Percentiles rank a stretch among this genome's conserved stretches.
Conservation (phyloP, 2,797 vertebrate species). For the Hemitrygon akajei region DNA sequence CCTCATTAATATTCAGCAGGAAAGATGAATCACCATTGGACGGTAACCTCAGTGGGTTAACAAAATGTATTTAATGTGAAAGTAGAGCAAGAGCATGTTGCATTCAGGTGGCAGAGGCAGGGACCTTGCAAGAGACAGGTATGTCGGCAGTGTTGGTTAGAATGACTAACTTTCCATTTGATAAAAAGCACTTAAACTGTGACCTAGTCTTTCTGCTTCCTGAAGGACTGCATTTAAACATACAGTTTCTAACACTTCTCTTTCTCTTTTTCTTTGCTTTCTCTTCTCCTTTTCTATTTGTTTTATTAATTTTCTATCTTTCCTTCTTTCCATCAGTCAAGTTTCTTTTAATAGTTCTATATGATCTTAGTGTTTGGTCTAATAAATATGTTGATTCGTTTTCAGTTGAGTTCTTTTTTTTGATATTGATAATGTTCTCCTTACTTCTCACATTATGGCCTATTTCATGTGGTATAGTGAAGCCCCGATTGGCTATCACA, state of each 20-base stretch:
- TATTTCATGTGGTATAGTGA: not conserved
- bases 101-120: not conserved
- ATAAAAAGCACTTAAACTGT: not conserved
- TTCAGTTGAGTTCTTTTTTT: not conserved
- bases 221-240: not conserved
- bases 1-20: constrained; percentile 3
- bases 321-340: not conserved
- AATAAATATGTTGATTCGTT: not conserved
- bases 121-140: not conserved
- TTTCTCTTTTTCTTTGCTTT: no score
- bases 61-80: not conserved
- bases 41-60: not conserved
- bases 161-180: not conserved
- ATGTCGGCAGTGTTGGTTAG: not conserved
- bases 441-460: not conserved
- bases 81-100: not conserved
- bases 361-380: not conserved
- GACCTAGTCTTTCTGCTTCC: not conserved
- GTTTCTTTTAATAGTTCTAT: not conserved
- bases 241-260: not conserved
- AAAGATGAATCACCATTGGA: not conserved
- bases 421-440: not conserved
- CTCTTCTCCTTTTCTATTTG: not conserved
- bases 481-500: not conserved
- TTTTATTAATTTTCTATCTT: not conserved